Base-by-base conservation (phyloP, 2,888 invertebrate species). In the Mactromeris polynyma region DNA sequence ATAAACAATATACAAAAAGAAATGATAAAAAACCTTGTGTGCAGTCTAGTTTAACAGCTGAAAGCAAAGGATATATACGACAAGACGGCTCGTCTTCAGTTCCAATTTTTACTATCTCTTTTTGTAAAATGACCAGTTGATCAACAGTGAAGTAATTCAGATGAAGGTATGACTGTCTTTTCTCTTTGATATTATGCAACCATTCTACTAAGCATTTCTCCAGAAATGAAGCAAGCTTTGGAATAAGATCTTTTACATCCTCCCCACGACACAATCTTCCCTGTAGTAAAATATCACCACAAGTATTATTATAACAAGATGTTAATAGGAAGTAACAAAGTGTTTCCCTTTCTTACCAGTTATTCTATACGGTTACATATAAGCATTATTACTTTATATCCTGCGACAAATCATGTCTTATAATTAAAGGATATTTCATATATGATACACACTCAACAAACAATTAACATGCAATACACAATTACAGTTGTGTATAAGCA, bases 131-230 rank as follows among this genome's bases (percentile, higher is more conserved):
- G 7, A 96, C 95, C n/a, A 96, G 89, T 90, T 96, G 96, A 69
- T 94, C 94, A 11, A 95, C 94, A 11, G 95, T 95, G 91, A 92
- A 96, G 88, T 93, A 92, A 87, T 96, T 96, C 81, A 96, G 92
- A n/a, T 92, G 91, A 17, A 89, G 86, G 79, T 91, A 94, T 19
- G 92, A 73, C 14, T 82, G 79, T 33, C 95, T 86, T 73, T 94
- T 92, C 2, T 91, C 64, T 6, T 85, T 92, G 19, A 95, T 93
- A 85, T 94, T 93, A 2, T 92, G 31, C 17, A 93, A 80, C 95
- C 95, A 95, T 38, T 93, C 93, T 1, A 87, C 85, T 40, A 93
- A 86, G 77, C 94, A 95, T 9, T 82, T 73, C 58, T 95, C 95
- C 88, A 95, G 90, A 83, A 95, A 94, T 11, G 90, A 90, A 58